Base-by-base conservation (phyloP, 1,140 invertebrate species). In the Trichogramma pretiosum region DNA sequence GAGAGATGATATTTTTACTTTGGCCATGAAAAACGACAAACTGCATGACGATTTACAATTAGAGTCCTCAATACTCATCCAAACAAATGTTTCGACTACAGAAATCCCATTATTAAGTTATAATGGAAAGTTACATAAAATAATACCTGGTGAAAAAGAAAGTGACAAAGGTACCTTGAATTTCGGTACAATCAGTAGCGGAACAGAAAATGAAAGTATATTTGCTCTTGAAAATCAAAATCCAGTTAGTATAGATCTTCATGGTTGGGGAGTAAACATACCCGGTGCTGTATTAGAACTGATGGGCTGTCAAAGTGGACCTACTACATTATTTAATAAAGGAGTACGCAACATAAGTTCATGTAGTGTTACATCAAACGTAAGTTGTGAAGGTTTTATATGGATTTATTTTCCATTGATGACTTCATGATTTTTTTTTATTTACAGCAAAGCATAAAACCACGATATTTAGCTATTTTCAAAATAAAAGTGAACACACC, bases 141-240 rank as follows among this genome's bases (percentile, higher is more conserved):
- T 74, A 43, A 68, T 78, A 46, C 73, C 73, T 10, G 69, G 65
- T 10, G 70, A 69, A 47, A 66, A 63, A 26, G 67, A 75, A 36
- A 71, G 66, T 41, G 73, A 81, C 59, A 61, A 77, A 57, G 75
- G 74, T 23, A 74, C 77, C 41, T 71, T 89, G 55, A 82, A 88
- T 68, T 82, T 89, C 65, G 87, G 87, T 11, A 77, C 82, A 10
- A 71, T 89, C n/a, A 80, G 83, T 28, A 78, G 81, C 46, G 77
- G 78, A 8, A 80, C 81, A 28, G 74, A 75, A 41, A 79, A 81
- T 51, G 77, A 81, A 53, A 76, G 83, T 24, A 76, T 79, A 53
- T 85, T 88, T 68, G 79, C 81, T 21, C 57, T 89, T n/a, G 70
- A 81, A 47, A 89, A 89, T 68, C 75, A 81, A 52, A 89, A 88